Percentiles rank a stretch among this genome's conserved stretches.
Evolutionary conservation across 2,113 vertebrate genomes (phyloP).

Genomic region (Aphelocoma coerulescens): DNA sequence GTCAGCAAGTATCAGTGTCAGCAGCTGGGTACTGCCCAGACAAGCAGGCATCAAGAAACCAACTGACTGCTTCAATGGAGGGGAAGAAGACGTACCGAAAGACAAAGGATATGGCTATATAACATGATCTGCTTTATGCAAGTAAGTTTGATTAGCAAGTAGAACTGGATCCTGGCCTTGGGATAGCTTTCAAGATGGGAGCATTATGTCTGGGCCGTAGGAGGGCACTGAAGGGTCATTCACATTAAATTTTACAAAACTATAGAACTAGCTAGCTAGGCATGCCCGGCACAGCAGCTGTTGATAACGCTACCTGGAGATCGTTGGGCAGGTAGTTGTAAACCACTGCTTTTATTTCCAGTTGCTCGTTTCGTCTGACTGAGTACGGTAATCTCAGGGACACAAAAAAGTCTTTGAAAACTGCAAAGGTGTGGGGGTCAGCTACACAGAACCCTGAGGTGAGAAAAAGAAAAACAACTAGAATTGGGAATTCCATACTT

Average conservation of each 20-base stretch:
- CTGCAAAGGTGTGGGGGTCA: constrained; percentile 65
- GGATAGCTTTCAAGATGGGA: neutral
- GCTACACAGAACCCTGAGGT: constrained; percentile 76
- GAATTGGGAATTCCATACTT: neutral
- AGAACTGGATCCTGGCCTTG: neutral
- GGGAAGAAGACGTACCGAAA: neutral
- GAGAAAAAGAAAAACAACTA: neutral
- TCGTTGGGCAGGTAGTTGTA: constrained; percentile 73
- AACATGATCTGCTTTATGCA: neutral
- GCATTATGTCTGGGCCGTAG: neutral
- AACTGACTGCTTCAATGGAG: neutral
- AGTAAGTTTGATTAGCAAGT: neutral
- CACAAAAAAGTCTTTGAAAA: constrained; percentile 72
- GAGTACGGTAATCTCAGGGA: constrained; percentile 79
- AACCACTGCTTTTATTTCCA: constrained; percentile 76
- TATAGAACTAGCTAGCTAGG: neutral
- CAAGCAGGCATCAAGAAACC: neutral
- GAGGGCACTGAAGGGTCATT: neutral
- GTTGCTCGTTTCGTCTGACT: constrained; percentile 76
- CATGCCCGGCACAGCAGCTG: neutral
- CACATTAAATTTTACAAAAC: neutral
- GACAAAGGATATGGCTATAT: neutral
- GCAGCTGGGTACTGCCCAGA: neutral
- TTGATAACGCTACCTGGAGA: neutral
- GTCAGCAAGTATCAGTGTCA: neutral